Evolutionary conservation across 37 sponge, comb jelly and placozoan genomes (phyloP).

Genomic region (Diacarnus erythraeanus): DNA sequence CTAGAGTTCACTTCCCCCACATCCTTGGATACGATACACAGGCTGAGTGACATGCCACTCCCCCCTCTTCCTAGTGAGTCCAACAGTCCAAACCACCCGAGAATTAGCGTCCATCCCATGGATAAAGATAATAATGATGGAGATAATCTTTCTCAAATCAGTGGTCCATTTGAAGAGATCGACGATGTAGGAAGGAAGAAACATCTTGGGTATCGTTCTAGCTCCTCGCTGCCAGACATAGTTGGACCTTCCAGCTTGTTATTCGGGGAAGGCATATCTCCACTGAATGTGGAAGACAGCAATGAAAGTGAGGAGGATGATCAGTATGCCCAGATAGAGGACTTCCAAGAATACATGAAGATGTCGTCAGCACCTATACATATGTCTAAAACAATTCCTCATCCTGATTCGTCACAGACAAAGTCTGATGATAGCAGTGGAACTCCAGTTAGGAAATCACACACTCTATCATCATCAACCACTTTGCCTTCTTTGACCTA

Average conservation of each 20-base stretch:
- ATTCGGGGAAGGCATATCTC: not conserved
- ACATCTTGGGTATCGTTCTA: not conserved
- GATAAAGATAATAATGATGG: not conserved
- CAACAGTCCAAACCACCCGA: not conserved
- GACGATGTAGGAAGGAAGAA: not conserved
- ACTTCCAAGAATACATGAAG: constrained; percentile 29
- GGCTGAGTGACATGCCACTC: not conserved
- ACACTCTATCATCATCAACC: not conserved
- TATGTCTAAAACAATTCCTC: not conserved
- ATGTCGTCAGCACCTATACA: constrained; percentile 24
- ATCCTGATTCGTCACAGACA: not conserved
- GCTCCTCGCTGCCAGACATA: not conserved
- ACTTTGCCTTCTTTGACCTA: not conserved
- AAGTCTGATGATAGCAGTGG: not conserved
- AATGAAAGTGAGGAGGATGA: constrained; percentile 20
- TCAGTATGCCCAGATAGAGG: constrained; percentile 26
- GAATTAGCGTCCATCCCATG: not conserved
- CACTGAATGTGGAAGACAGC: not conserved
- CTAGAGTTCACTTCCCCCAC: constrained; percentile 20
- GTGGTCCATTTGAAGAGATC: constrained; percentile 60
- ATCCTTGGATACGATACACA: not conserved
- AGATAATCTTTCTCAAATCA: constrained; percentile 41
- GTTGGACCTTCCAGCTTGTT: not conserved
- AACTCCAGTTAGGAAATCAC: not conserved
- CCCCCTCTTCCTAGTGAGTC: not conserved